Base-by-base conservation (phyloP, 2,797 vertebrate genomes). In the Onychomys torridus region DNA sequence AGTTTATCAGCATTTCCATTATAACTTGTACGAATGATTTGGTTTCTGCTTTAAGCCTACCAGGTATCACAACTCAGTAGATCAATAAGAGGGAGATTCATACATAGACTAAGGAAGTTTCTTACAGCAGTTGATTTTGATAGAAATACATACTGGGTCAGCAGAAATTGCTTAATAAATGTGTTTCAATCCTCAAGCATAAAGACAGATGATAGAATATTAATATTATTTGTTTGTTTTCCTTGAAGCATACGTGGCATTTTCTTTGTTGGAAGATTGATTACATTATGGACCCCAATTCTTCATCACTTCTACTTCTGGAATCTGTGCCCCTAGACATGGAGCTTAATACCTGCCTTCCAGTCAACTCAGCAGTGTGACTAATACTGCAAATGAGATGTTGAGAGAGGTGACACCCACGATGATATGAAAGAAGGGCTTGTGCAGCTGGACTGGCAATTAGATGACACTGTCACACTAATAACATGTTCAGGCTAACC, bases 11-110 rank as follows among this genome's bases (percentile, higher is more conserved):
- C 49, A 65, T 34, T 34, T 90, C 25, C 34, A 71, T 13, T 82
- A 32, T 49, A 93, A 82, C 61, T 92, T 85, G 84, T 96, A 94
- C 46, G 37, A 96, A 73, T 94, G 29, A 88, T 84, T 91, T 55
- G 59, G 61, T 77, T 13, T 75, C 59, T 78, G 76, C 29, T 95
- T 96, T 81, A 94, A 95, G 10, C 37, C 32, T 84, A 61, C 89
- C 59, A 52, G 71, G 76, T 43, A 3, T 75, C 90, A 89, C 13
- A 96, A 95, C 6, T 85, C 16, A 77, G 8, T 85, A 81, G 49
- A 77, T 84, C 59, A 89, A 25, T 37, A 94, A 81, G 43, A 95
- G 49, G 7, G 0, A 49, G 69, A 89, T 27, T 90, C 49, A 17
- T 73, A 67, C 23, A 87, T 29, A 61, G 23, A 90, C 40, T 69